Base-by-base conservation (phyloP, 2,797 vertebrate species). In the Tinamus major region DNA sequence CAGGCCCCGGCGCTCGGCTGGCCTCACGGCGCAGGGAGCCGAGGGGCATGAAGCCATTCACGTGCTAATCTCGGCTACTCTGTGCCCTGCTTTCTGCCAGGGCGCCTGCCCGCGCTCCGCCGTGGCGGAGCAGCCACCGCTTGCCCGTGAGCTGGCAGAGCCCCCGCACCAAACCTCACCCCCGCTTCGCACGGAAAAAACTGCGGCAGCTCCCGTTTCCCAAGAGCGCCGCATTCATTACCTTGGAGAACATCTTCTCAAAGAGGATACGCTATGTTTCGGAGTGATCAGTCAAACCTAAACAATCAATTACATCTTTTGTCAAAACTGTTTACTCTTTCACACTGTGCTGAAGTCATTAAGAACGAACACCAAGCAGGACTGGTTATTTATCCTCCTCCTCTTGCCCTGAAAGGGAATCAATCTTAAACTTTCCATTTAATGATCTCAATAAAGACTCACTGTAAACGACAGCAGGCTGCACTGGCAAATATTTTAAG, bases 321-420 rank as follows among this genome's bases (percentile, higher is more conserved):
- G 97, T 97, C 98, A 98, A 97, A 97, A 97, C 96, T 98, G 97
- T 98, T 98, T 98, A 97, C 96, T 97, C 97, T 98, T 98, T 97
- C 97, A 97, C 97, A 97, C 97, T 98, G 97, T 96, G 98, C 96
- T 79, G 83, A 86, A 97, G 94, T 96, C 96, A 97, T 97, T 97
- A 97, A 95, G 95, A 95, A 96, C 2, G 63, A 96, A 87, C 93
- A 91, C 70, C 42, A 70, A 97, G 97, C 90, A 91, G 94, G 93
- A 92, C 27, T 92, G 85, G 96, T 96, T 97, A 95, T 97, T 97
- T 92, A 96, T 97, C 96, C 96, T 95, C 95, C 95, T 98, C 96
- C 97, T 97, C 95, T 97, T 97, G 97, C 97, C 97, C 97, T 94
- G 94, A 80, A 91, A 96, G 95, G 91, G 85, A 97, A 98, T 98